A percentile compares a stretch with the other conserved stretches of the same genome.
Conservation (phyloP, 2,797 vertebrate species). For the Myioborus miniatus region DNA sequence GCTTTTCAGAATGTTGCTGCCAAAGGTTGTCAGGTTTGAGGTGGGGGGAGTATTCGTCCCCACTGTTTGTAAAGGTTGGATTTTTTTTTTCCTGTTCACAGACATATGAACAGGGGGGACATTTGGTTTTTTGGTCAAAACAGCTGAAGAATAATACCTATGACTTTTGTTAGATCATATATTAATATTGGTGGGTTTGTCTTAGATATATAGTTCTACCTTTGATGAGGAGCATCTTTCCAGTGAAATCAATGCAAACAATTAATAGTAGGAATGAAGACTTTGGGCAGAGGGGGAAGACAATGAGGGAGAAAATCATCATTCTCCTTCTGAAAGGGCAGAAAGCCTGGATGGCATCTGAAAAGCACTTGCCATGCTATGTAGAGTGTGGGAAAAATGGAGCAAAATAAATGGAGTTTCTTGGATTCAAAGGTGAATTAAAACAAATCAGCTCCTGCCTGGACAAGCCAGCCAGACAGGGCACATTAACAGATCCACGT, state of each 20-base stretch:
- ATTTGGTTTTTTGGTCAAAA: not conserved
- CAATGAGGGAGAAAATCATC: not conserved
- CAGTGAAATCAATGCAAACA: constrained; percentile 22
- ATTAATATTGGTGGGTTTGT: not conserved
- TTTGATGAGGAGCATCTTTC: constrained; percentile 12
- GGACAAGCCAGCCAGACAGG: constrained; percentile 75
- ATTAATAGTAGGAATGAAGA: constrained; percentile 28
- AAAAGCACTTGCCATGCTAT: not conserved
- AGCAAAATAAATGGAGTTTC: constrained; percentile 35
- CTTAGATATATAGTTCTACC: not conserved
- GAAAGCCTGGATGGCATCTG: not conserved
- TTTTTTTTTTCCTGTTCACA: constrained; percentile 15
- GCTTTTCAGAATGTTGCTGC: not conserved
- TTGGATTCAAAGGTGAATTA: constrained; percentile 73
- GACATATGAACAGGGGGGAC: not conserved
- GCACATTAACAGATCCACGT: constrained; percentile 73
- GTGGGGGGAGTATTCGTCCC: not conserved
- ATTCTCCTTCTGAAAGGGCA: constrained; percentile 18
- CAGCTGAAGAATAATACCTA: constrained; percentile 10
- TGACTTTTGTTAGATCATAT: not conserved
- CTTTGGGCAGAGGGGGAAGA: not conserved
- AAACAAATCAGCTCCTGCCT: constrained; percentile 70
- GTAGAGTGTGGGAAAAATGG: not conserved
- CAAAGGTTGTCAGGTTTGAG: not conserved
- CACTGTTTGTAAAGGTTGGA: not conserved